These are phyloP conservation scores for Patiria miniata DNA, from an alignment of 35 echinoderm and acorn worm genomes.

Conservation along the genomic window DNA sequence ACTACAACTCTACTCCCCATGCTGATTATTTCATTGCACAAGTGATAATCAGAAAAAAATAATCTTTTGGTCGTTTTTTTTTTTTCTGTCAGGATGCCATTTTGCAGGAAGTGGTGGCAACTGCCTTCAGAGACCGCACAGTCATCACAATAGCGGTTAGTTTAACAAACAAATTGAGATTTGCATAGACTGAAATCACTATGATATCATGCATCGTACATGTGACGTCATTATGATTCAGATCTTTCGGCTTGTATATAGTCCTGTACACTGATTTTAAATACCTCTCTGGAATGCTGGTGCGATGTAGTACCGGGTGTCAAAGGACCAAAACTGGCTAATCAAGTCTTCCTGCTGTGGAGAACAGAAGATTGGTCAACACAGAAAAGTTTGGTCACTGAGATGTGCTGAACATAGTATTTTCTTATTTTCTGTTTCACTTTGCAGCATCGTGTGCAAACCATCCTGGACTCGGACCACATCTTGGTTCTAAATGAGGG, in stretches of 20 bases:
- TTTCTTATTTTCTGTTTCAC: conserved; percentile 17
- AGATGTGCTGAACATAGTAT: neutral
- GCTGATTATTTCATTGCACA: neutral
- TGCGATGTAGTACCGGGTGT: no score
- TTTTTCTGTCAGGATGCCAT: conserved; percentile 66
- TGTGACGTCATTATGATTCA: no score
- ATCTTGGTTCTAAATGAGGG: conserved; percentile 81
- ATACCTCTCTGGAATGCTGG: neutral
- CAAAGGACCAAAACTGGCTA: no score
- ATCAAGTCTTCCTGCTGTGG: no score
- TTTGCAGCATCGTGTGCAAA: conserved; percentile 85
- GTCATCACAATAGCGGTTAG: conserved; percentile 90
- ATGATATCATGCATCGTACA: no score
- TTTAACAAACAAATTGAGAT: no score
- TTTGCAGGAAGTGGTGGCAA: conserved; percentile 75
- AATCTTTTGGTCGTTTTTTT: neutral
- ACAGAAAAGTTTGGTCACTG: neutral
- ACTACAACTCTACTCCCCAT: neutral
- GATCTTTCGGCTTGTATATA: no score
- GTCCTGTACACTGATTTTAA: neutral
- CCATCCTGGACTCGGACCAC: conserved; percentile 82
- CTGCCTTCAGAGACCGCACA: conserved; percentile 80
- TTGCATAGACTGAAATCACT: no score
- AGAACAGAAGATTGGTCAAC: no score
- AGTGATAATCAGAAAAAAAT: neutral